Base-by-base conservation (phyloP, 2,888 invertebrate species). In the Sycophila texana region DNA sequence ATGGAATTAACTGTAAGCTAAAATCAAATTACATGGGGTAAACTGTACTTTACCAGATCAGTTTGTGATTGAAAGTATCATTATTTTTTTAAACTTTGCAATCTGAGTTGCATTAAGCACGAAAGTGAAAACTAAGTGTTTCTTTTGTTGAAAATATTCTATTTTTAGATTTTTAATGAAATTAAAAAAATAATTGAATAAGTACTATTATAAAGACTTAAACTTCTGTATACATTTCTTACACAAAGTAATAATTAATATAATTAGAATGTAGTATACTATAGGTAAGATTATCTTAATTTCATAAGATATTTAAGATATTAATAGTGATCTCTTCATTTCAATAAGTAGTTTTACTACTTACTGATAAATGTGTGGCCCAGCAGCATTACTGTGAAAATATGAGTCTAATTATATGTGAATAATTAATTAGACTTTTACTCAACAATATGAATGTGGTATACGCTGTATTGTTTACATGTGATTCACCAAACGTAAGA, bases 381-480 rank as follows among this genome's bases (percentile, higher is more conserved):
- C 66, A 71, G 61, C 71, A 78, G 67, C 51, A 74, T 71, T 71
- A 70, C 60, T 70, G 66, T 70, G 20, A 39, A 57, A 30, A 18
- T 77, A 47, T 39, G 68, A 18, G 30, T 76, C 39, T 63, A 67
- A 70, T 75, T 68, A 39, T 70, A 39, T 63, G 22, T 76, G 47
- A 70, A 76, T 51, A 76, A 68, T 63, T 63, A 70, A 76, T 63
- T 63, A 70, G 58, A 72, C n/a, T 78, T 58, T 12, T 77, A 68
- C 18, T 63, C 22, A 49, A 74, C 57, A 13, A 78, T 74, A 57
- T 68, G 67, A 63, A 78, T 78, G 61, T 67, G 58, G 47, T 63
- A 70, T 61, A 39, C 18, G 14, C 26, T 57, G 67, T 63, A 22
- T 58, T 77, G 67, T 67, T 58, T 53, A 13, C 39, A 30, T 60